phyloP scores from a whole-genome alignment of 2,113 vertebrate species.

The Lasiurus borealis region DNA sequence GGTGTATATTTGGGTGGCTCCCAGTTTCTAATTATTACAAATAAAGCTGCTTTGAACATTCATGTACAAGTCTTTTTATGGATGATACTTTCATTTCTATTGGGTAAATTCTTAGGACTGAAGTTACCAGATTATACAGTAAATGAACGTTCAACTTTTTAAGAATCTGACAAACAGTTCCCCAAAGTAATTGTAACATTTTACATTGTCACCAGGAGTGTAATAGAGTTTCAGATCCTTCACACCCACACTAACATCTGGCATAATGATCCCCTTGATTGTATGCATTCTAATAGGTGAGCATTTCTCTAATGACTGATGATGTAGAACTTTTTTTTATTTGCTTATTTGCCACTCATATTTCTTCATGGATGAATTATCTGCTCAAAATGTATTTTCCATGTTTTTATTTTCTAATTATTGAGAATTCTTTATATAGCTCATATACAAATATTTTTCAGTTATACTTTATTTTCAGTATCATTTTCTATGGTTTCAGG shows the following conservation, averaged over 20 bases:
- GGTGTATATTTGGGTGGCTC: neutral
- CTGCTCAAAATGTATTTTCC: neutral
- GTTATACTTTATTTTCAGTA: neutral
- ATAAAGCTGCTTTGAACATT: neutral
- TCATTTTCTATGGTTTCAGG: neutral
- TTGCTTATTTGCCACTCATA: neutral
- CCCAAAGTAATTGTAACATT: neutral
- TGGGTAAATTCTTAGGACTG: neutral
- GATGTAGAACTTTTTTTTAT: neutral
- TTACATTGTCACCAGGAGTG: neutral
- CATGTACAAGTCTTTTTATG: neutral
- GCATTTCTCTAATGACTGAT: neutral
- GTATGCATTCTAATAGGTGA: neutral
- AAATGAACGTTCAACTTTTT: neutral
- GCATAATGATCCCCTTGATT: neutral
- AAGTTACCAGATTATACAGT: neutral
- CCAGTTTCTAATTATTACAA: neutral
- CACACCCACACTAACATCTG: neutral
- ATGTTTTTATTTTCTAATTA: neutral
- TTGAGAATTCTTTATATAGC: neutral
- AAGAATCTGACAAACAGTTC: neutral
- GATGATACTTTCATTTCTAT: neutral
- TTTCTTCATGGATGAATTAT: neutral
- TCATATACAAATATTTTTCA: neutral
- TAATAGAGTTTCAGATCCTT: neutral